Evolutionary conservation across 2,797 vertebrate species (phyloP), one percentile per base, ranked within the genome.

Genomic region (Choloepus didactylus): DNA sequence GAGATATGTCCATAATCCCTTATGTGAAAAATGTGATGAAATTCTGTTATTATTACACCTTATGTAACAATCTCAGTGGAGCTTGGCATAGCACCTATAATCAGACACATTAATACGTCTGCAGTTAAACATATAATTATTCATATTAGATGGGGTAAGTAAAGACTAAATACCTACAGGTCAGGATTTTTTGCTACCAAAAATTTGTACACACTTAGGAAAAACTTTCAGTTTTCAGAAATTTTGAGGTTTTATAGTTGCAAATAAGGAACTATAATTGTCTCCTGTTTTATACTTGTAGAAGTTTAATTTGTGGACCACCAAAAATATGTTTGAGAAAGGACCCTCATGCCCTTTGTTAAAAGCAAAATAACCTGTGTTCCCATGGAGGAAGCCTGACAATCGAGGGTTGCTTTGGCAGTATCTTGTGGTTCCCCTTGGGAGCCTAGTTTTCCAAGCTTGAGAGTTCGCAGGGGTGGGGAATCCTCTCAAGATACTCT

Each of bases 161-260:
- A 69, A 94, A 93, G 46, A 49, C 69, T 46, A 5, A 31, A 60
- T 49, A 73, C 29, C 51, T 35, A 29, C 44, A 38, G 66, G 66
- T 79, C 46, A 75, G n/a, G 10, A 23, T 70, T 72, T 82, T 59
- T 82, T 59, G 9, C 75, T 93, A 72, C 11, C 46, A 62, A 49
- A 75, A 8, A 86, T 46, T 89, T 89, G 56, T 9, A 75, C 75
- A 67, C 2, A 31, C 27, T 51, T 91, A 35, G 81, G 49, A 46
- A 81, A 89, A 73, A 2, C 5, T 73, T 51, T 38, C 27, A 44
- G n/a, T 66, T 85, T 92, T 54, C 19, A 56, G 23, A 66, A 72
- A 29, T n/a, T 87, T 89, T 69, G 9, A 49, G 21, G 27, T 86
- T 94, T 76, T 80, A 82, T 49, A 96, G 85, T 87, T 81, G 6